Percentiles rank a stretch among this genome's conserved stretches.
Conservation (phyloP, 2,113 vertebrate species). For the Sprattus sprattus region DNA sequence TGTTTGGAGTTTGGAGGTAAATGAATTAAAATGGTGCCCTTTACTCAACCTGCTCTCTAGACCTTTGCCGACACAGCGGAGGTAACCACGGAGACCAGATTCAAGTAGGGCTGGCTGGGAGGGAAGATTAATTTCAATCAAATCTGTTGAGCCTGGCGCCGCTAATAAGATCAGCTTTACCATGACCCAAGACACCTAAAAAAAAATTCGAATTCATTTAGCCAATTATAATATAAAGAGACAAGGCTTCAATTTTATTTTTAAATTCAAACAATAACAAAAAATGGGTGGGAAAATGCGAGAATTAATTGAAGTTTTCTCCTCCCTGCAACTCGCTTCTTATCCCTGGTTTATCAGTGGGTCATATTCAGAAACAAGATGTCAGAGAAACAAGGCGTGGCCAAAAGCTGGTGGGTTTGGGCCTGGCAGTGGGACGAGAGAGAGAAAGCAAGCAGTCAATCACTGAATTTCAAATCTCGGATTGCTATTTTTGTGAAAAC, state of each 20-base stretch:
- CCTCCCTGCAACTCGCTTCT: neutral
- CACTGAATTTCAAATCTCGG: slow-evolving; percentile 4
- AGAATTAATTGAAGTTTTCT: slow-evolving; percentile 52
- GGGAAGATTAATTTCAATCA: slow-evolving; percentile 60
- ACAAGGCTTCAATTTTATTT: slow-evolving; percentile 17
- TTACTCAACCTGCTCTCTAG: neutral
- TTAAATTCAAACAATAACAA: neutral
- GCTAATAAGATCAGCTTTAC: slow-evolving; percentile 60
- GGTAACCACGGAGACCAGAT: neutral
- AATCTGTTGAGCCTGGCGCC: slow-evolving; percentile 51
- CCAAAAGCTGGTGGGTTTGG: neutral
- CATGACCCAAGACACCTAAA: slow-evolving; percentile 53
- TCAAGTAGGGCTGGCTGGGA: slow-evolving; percentile 13
- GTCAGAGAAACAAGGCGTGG: neutral
- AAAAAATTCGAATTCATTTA: slow-evolving; percentile 58
- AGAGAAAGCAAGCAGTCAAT: neutral
- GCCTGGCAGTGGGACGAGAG: neutral
- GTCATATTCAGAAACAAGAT: slow-evolving; percentile 1
- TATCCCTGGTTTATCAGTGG: neutral
- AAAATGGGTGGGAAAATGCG: slow-evolving; percentile 11
- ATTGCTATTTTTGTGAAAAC: neutral
- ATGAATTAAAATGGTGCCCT: slow-evolving; percentile 1
- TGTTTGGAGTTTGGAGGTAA: neutral
- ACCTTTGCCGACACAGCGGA: neutral
- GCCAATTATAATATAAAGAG: slow-evolving; percentile 40